phyloP scores from a whole-genome alignment of 2,113 vertebrate genomes.

The Pterocles gutturalis region DNA sequence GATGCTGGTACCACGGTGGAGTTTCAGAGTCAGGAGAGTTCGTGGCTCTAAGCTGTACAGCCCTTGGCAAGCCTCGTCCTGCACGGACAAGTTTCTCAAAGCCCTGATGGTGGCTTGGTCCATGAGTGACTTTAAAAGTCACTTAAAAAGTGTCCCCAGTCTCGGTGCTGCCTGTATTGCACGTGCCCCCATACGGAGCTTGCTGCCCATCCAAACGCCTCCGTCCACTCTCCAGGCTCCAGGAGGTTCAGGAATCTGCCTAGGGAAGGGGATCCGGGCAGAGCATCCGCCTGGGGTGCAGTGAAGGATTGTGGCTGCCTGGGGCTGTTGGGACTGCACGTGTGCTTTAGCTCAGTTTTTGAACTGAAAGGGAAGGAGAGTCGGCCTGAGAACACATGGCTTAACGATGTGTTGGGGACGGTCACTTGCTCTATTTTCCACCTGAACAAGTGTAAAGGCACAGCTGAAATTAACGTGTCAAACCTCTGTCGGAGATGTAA shows the following conservation, averaged over 20 bases:
- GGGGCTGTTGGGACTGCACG: fast-evolving
- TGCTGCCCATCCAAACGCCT: fast-evolving
- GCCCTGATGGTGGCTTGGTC: too few species aligned
- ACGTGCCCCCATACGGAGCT: too few species aligned
- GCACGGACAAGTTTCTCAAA: neutral
- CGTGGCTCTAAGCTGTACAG: neutral
- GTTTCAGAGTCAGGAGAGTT: neutral
- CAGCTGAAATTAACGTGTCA: neutral
- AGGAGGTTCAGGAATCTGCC: too few species aligned
- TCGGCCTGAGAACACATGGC: neutral
- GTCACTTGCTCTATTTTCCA: neutral
- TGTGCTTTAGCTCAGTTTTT: neutral
- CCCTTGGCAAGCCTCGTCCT: neutral
- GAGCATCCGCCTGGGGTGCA: neutral
- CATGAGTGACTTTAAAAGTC: neutral
- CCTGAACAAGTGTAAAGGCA: neutral
- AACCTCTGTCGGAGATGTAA: neutral
- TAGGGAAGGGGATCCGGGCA: neutral
- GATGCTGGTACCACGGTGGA: too few species aligned
- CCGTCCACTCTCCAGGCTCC: neutral
- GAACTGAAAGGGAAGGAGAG: neutral
- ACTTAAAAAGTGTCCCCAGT: too few species aligned
- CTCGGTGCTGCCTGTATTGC: too few species aligned
- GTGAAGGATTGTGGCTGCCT: too few species aligned
- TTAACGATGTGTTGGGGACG: neutral